Conservation (phyloP, 2,888 invertebrate genomes). For the Selenia dentaria region DNA sequence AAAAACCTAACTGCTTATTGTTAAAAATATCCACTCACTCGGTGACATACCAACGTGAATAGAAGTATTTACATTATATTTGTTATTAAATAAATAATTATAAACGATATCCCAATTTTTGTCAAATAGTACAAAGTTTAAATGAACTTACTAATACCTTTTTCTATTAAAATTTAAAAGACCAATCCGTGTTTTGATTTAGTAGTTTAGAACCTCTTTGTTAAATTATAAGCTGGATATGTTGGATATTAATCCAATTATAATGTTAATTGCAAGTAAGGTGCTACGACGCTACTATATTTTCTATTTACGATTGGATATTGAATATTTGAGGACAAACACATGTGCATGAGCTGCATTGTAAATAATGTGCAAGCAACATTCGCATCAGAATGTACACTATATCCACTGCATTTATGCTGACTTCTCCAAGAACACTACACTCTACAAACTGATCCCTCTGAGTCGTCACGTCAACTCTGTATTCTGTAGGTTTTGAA, state of each 20-base stretch:
- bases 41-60: not conserved
- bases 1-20: too few relatives aligned
- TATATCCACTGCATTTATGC: slow-evolving; percentile 36
- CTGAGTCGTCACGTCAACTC: slow-evolving; percentile 4
- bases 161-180: slow-evolving; percentile 82
- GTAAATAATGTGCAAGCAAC: slow-evolving; percentile 70
- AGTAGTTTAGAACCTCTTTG: slow-evolving; percentile 78
- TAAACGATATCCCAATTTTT: slow-evolving; percentile 43
- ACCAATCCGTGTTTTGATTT: slow-evolving; percentile 81
- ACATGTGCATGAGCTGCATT: slow-evolving; percentile 74
- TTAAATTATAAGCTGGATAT: slow-evolving; percentile 23
- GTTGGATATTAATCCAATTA: slow-evolving; percentile 8
- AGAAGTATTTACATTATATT: not conserved
- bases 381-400: slow-evolving; percentile 55
- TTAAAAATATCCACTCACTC: not conserved
- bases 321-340: slow-evolving; percentile 2
- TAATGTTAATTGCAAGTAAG: not conserved
- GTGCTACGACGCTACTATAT: slow-evolving; percentile 15
- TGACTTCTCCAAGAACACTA: slow-evolving; percentile 62
- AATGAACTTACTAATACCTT: slow-evolving; percentile 66
- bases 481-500: slow-evolving; percentile 27
- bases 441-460: slow-evolving; percentile 55
- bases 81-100: not conserved
- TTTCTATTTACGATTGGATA: slow-evolving; percentile 7
- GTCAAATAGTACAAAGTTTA: slow-evolving; percentile 63